Percentiles rank a stretch among this genome's conserved stretches.
These are phyloP conservation scores for Drosophila takahashii DNA, from an alignment of 1,140 invertebrate genomes.

Conservation along the genomic window DNA sequence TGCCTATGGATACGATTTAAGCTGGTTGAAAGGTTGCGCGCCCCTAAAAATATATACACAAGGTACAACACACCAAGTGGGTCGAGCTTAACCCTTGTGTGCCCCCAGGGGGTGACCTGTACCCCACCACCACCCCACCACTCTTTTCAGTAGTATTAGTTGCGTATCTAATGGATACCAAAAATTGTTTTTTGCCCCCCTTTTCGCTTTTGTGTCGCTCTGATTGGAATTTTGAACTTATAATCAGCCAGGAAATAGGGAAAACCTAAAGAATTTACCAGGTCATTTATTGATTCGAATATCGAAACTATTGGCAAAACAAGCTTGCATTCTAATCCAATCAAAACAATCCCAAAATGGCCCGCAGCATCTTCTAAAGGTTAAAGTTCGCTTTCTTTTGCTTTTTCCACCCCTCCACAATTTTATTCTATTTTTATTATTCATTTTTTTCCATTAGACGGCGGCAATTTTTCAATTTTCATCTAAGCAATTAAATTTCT, in stretches of 20 bases:
- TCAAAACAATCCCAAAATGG: background rate
- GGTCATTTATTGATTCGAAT: constrained; percentile 21
- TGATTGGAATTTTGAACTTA: constrained; percentile 28
- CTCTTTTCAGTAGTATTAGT: constrained; percentile 57
- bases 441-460: constrained; percentile 35
- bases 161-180: constrained; percentile 77
- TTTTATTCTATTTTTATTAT: constrained; percentile 4
- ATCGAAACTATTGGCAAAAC: constrained; percentile 9
- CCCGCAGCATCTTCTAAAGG: constrained; percentile 16
- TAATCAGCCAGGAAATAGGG: constrained; percentile 2
- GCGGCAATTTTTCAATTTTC: constrained; percentile 39
- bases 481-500: constrained; percentile 51
- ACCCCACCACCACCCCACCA: background rate
- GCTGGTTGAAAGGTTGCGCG: constrained; percentile 72
- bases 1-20: constrained; percentile 77
- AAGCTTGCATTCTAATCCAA: background rate
- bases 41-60: constrained; percentile 76
- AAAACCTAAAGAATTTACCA: constrained; percentile 1
- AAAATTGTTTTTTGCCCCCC: constrained; percentile 46
- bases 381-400: constrained; percentile 12
- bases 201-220: constrained; percentile 4
- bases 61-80: constrained; percentile 16
- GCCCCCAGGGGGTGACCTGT: constrained; percentile 5
- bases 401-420: background rate
- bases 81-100: constrained; percentile 34